phyloP scores from a whole-genome alignment of 2,797 vertebrate species.

The Halcyon leucocephala region DNA sequence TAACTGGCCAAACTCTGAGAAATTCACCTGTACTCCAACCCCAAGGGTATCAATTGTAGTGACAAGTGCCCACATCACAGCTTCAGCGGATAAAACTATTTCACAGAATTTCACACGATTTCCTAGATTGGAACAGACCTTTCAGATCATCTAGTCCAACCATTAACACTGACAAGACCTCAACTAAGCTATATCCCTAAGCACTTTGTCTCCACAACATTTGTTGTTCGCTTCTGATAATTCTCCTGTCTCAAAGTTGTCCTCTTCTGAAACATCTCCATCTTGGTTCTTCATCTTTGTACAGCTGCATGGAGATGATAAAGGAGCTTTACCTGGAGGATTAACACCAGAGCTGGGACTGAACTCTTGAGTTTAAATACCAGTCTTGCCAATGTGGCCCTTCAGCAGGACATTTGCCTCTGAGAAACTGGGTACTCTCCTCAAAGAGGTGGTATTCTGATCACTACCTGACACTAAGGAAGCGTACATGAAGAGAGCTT shows the following conservation, averaged over 20 bases:
- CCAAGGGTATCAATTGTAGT: background rate
- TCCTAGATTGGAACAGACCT: no score
- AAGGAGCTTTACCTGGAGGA: background rate
- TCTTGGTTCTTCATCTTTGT: fast-evolving
- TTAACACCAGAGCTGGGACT: background rate
- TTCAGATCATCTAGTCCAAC: no score
- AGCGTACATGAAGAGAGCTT: background rate
- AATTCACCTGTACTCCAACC: background rate
- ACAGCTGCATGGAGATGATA: fast-evolving
- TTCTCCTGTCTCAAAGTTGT: background rate
- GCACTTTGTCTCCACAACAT: no score
- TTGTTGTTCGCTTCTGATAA: background rate
- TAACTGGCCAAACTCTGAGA: background rate
- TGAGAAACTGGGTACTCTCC: fast-evolving
- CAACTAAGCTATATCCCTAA: no score
- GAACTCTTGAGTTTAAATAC: background rate
- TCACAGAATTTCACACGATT: no score
- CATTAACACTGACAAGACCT: no score
- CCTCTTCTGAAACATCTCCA: background rate
- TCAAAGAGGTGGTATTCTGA: fast-evolving
- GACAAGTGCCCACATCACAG: background rate
- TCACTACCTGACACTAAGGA: background rate
- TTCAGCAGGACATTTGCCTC: background rate
- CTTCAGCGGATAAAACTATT: background rate
- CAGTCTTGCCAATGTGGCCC: no score